Evolutionary conservation across 2,113 vertebrate genomes (phyloP), one percentile per base, ranked within the genome.

Genomic region (Daphoenositta chrysoptera): DNA sequence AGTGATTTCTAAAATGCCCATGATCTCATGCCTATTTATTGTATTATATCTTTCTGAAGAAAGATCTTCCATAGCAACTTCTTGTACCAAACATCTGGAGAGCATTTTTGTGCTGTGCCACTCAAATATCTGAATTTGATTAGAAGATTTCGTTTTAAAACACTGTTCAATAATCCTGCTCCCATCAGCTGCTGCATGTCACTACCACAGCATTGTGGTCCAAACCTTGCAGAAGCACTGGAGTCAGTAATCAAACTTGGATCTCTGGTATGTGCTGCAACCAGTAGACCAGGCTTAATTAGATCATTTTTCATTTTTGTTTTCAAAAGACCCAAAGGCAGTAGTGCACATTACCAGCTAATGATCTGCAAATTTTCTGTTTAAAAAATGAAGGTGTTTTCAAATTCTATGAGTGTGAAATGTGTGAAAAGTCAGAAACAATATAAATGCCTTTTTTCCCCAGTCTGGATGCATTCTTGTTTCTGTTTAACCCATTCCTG

Each of bases 381-480:
- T 90, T 93, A 96, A 97, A 96, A 91, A 96, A 96, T 93, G 90
- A 93, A 95, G 94, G 96, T 97, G 58, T 88, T 96, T 93, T 95
- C 76, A 87, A 89, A 90, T 68, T 92, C 86, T 42, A 2, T 24
- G 54, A 81, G 68, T 60, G 31, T 65, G 57, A 65, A 60, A 83
- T 53, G 51, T 60, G 28, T 54, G 57, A 65, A 56, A 81, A 90
- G 76, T 91, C 60, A 90, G 58, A 87, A 85, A 80, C 42, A 48
- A 57, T n/a, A 87, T 12, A 70, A 30, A 69, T 69, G 9, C 44
- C 10, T 53, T n/a, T 61, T 58, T 13, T 0, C 2, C 39, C 24
- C 15, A 44, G 35, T 47, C 26, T 33, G 17, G n/a, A 63, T 45
- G 24, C 18, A 35, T 42, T 63, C 13, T 31, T 61, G 9, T 72